These are phyloP conservation scores for Acridotheres tristis DNA, from an alignment of 2,797 vertebrate genomes.

Conservation along the genomic window DNA sequence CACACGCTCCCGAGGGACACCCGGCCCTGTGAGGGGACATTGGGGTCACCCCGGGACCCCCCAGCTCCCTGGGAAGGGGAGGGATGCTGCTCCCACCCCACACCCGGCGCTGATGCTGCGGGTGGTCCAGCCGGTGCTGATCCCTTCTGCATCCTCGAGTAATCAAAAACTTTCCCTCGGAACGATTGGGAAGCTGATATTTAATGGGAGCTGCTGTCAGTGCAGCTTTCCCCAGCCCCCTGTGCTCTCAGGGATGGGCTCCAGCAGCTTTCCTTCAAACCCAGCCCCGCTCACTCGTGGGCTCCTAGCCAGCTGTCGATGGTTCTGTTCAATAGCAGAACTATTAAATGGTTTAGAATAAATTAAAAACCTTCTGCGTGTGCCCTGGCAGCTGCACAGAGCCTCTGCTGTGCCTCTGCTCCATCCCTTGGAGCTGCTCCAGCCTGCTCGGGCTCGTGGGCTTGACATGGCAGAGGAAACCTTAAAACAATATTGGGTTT, in stretches of 20 bases:
- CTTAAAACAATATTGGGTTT: background rate
- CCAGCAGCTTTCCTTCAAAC: background rate
- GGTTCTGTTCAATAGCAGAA: background rate
- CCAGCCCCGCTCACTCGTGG: background rate
- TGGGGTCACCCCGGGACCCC: background rate
- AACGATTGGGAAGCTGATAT: background rate
- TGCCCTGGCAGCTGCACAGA: background rate
- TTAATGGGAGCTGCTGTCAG: background rate
- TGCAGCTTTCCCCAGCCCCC: background rate
- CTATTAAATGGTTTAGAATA: conserved; percentile 34
- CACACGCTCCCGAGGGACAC: background rate
- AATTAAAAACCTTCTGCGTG: conserved; percentile 17
- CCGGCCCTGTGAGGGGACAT: fast-evolving
- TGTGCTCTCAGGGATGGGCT: background rate
- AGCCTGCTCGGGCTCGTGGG: background rate
- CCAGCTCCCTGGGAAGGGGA: background rate
- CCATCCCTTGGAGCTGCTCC: background rate
- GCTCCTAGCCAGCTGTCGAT: background rate
- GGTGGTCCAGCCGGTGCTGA: background rate
- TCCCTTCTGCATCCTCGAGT: background rate
- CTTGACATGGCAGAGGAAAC: background rate
- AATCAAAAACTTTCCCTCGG: background rate
- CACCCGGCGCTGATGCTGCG: fast-evolving
- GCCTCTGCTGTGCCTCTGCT: background rate
- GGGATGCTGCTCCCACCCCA: background rate